Evolutionary conservation across 2,797 vertebrate species (phyloP), one percentile per base, ranked within the genome.

Genomic region (Lepus townsendii): DNA sequence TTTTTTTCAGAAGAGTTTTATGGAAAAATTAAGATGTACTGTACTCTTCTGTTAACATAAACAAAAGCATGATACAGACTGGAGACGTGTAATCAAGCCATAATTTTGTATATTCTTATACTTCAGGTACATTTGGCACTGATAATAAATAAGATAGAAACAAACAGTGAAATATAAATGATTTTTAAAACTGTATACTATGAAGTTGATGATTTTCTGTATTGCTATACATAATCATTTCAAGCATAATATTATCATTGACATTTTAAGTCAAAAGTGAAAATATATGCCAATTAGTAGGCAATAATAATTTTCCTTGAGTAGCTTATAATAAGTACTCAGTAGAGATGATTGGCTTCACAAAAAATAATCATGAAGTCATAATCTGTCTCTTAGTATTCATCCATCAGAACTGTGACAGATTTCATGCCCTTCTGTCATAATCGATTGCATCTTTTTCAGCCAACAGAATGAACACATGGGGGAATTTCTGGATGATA

Each of bases 351-450:
- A 95, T 50, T 92, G 90, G 76, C 68, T 96, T 88, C 50, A 63
- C 11, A 88, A 86, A 42, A 96, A 96, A 96, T 72, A 93, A 96
- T 94, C 73, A 79, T 79, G 47, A 89, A 92, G 52, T 62, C 19
- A 80, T 86, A 90, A 75, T 92, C 73, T 94, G 52, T 93, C 78
- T 94, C 85, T 80, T 30, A 71, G 47, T 30, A 91, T 94, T 95
- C 85, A 69, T 89, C 80, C 71, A 60, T 96, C 93, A 95, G 79
- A 86, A 88, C 47, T 54, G 12, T 94, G 96, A 89, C 79, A 96
- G 92, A 91, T 12, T 93, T 92, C 69, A 91, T 66, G 83, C 79
- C 88, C 90, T 95, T 95, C 93, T 97, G 92, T 96, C 90, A 91
- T 78, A 89, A 94, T 93, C 85, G 84, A 83, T 42, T 87, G 88